A percentile compares a stretch with the other conserved stretches of the same genome.
Conservation (phyloP, 2,113 vertebrate genomes). For the Lucifuga dentata region DNA sequence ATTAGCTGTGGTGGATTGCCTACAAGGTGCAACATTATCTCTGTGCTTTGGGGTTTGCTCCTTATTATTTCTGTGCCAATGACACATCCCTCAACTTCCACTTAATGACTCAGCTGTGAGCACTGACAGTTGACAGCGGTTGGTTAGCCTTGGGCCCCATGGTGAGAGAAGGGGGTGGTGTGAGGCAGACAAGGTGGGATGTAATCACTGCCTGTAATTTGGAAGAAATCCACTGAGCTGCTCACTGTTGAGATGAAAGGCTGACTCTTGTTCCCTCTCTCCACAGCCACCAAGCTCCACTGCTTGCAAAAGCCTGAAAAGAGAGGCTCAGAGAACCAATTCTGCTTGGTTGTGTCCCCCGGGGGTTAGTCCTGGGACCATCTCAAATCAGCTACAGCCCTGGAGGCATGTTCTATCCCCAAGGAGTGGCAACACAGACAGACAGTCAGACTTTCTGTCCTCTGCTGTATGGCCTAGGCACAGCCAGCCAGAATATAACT, state of each 20-base stretch:
- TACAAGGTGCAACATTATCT: slow-evolving; percentile 29
- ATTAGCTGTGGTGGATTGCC: slow-evolving; percentile 38
- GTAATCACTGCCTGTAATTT: slow-evolving; percentile 81
- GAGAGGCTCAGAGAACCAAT: slow-evolving; percentile 68
- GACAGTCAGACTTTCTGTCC: slow-evolving; percentile 73
- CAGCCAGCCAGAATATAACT: slow-evolving; percentile 69
- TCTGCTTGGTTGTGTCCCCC: slow-evolving; percentile 66
- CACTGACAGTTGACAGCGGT: slow-evolving; percentile 67
- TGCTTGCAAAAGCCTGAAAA: slow-evolving; percentile 64
- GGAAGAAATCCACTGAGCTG: slow-evolving; percentile 75
- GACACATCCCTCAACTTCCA: slow-evolving; percentile 65
- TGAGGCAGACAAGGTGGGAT: slow-evolving; percentile 65
- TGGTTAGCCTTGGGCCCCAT: slow-evolving; percentile 53
- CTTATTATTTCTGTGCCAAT: slow-evolving; percentile 69
- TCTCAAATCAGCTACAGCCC: slow-evolving; percentile 77
- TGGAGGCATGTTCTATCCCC: slow-evolving; percentile 77
- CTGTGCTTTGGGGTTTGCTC: slow-evolving; percentile 51
- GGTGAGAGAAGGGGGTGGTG: slow-evolving; percentile 44
- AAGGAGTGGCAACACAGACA: slow-evolving; percentile 68
- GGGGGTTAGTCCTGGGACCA: slow-evolving; percentile 73
- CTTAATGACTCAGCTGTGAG: slow-evolving; percentile 73
- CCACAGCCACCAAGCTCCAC: slow-evolving; percentile 56
- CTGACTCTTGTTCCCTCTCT: slow-evolving; percentile 54
- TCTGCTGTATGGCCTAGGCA: slow-evolving; percentile 59
- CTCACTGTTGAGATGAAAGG: slow-evolving; percentile 75